A percentile compares a stretch with the other conserved stretches of the same genome.
phyloP scores from a whole-genome alignment of 2,113 vertebrate species.

The Centropus unirufus region DNA sequence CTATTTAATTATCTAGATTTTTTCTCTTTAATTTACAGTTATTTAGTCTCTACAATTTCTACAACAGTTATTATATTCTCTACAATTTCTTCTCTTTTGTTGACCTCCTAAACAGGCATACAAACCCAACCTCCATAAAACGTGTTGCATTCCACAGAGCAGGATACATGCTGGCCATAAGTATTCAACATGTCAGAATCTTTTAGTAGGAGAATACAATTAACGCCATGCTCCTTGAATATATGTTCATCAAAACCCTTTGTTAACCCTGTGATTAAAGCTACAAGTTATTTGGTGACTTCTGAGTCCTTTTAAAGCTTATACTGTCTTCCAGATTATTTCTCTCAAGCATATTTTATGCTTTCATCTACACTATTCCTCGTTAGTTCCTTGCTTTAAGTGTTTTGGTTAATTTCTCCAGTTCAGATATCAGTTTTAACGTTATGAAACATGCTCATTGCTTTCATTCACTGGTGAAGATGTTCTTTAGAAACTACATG shows the following conservation, averaged over 20 bases:
- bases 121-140: neutral
- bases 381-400: neutral
- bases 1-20: neutral
- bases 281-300: neutral
- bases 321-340: neutral
- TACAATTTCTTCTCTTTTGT: neutral
- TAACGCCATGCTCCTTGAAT: neutral
- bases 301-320: neutral
- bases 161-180: neutral
- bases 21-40: neutral
- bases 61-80: neutral
- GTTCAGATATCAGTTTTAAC: neutral
- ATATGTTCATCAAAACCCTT: neutral
- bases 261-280: neutral
- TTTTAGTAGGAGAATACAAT: neutral
- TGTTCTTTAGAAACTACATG: neutral
- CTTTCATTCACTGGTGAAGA: neutral
- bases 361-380: neutral
- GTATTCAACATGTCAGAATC: neutral
- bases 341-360: neutral
- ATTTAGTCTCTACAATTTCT: neutral
- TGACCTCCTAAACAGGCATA: neutral
- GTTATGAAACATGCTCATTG: neutral
- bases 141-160: neutral
- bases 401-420: neutral